Percentiles rank a stretch among this genome's conserved stretches.
phyloP scores from a whole-genome alignment of 2,113 vertebrate genomes.

The Proteles cristata region DNA sequence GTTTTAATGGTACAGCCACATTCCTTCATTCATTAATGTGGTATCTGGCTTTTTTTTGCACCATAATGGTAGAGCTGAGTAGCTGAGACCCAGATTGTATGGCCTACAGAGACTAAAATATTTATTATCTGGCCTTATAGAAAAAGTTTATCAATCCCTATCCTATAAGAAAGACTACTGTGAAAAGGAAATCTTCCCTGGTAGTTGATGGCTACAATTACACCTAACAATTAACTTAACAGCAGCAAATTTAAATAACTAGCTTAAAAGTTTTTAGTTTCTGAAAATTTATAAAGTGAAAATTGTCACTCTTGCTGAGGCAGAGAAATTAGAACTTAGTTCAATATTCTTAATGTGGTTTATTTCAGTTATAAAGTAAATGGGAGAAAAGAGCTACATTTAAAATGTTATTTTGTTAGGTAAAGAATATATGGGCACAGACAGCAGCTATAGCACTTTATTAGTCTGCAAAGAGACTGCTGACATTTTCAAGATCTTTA shows the following conservation, averaged over 20 bases:
- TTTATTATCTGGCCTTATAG: constrained; percentile 15
- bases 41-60: background rate
- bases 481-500: constrained; percentile 44
- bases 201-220: constrained; percentile 28
- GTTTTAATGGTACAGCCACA: background rate
- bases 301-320: constrained; percentile 20
- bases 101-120: background rate
- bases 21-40: background rate
- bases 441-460: background rate
- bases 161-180: constrained; percentile 25
- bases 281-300: constrained; percentile 48
- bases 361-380: background rate
- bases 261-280: background rate
- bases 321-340: constrained; percentile 45
- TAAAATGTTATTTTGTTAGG: background rate
- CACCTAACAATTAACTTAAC: background rate
- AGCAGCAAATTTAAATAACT: background rate
- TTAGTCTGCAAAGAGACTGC: constrained; percentile 15
- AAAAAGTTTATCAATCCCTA: background rate
- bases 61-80: background rate
- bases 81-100: background rate
- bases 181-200: background rate
- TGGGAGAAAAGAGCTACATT: background rate
- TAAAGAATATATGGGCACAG: background rate
- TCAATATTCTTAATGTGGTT: background rate